These are phyloP conservation scores for Orthosia incerta DNA, from an alignment of 2,888 invertebrate genomes.

Conservation along the genomic window DNA sequence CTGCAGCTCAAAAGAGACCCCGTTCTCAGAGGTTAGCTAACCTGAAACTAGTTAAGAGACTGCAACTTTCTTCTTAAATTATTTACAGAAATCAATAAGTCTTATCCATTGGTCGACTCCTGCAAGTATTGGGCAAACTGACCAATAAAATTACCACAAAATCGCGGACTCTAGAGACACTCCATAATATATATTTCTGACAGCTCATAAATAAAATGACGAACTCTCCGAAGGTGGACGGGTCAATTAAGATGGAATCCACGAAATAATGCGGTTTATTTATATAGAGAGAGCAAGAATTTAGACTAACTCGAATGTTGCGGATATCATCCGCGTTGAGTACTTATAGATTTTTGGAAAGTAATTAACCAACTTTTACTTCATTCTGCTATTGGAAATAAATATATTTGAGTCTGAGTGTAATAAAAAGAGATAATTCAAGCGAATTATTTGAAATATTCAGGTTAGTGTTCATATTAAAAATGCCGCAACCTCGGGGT, in stretches of 20 bases:
- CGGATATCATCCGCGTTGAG: neutral
- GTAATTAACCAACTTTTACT: too few relatives aligned
- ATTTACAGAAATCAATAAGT: too few relatives aligned
- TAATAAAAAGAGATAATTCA: too few relatives aligned
- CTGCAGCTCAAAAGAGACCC: too few relatives aligned
- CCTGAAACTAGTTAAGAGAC: too few relatives aligned
- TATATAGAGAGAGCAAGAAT: constrained; percentile 27
- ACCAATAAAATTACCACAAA: neutral
- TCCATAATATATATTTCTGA: constrained; percentile 12
- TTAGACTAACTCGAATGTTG: constrained; percentile 7
- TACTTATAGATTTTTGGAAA: neutral
- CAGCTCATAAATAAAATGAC: constrained; percentile 51
- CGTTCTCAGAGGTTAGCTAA: too few relatives aligned
- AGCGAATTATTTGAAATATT: too few relatives aligned
- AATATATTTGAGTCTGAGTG: too few relatives aligned
- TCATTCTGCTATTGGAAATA: too few relatives aligned
- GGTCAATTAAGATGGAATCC: constrained; percentile 57
- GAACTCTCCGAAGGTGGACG: constrained; percentile 44
- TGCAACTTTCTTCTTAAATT: too few relatives aligned
- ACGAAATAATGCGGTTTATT: constrained; percentile 31
- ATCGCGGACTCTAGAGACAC: constrained; percentile 24
- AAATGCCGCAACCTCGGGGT: neutral
- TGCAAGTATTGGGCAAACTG: too few relatives aligned
- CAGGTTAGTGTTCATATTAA: neutral
- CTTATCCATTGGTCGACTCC: too few relatives aligned